Evolutionary conservation across 2,888 invertebrate species (phyloP), one percentile per base, ranked within the genome.

Genomic region (Lypha dubia): DNA sequence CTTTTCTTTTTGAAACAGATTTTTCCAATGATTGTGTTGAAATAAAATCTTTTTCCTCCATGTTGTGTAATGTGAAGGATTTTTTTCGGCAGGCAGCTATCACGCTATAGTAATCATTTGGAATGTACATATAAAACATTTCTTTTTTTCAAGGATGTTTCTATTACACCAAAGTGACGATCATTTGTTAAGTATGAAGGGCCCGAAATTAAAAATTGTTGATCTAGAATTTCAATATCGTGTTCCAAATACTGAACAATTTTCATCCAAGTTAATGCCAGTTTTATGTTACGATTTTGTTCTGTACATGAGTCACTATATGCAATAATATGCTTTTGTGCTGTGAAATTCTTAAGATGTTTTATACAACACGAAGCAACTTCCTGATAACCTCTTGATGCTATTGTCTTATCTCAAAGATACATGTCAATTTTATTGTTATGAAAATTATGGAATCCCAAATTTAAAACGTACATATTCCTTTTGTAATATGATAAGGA

Each of bases 361-460:
- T 46, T 46, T 46, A 46, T 46, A 46, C 46, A 46, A 46, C 46
- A 46, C n/a, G 46, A 46, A 46, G 46, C 46, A 46, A 46, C 46
- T 46, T 46, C 46, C 17, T 46, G 46, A 17, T 3, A 46, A 17
- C 46, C 17, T 46, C 46, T n/a, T n/a, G n/a, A n/a, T n/a, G n/a
- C n/a, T n/a, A n/a, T n/a, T n/a, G n/a, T n/a, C n/a, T n/a, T n/a
- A 41, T 41, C 41, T 3, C 41, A 41, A 41, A 41, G 35, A 41
- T 41, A 62, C 41, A 62, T 62, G 22, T 41, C 22, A 22, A 62
- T 62, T 28, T 65, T 46, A 65, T 65, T 65, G 7, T 65, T 65
- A 28, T 65, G 46, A 46, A n/a, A n/a, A n/a, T n/a, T n/a, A n/a
- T n/a, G n/a, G n/a, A n/a, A n/a, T n/a, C n/a, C n/a, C n/a, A n/a